Conservation (phyloP, 2,113 vertebrate genomes). For the Amblyopsis rosae region DNA sequence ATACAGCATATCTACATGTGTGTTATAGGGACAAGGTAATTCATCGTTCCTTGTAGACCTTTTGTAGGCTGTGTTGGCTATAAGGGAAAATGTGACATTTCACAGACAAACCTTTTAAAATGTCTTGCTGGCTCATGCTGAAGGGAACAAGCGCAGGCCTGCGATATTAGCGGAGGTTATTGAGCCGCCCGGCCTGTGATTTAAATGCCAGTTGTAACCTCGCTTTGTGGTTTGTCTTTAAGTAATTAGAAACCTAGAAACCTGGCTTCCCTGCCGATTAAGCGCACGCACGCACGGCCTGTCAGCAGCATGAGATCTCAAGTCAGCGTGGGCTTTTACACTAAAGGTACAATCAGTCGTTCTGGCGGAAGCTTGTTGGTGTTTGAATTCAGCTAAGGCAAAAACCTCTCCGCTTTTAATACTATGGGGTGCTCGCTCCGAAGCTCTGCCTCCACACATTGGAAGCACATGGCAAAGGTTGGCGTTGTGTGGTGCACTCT, state of each 20-base stretch:
- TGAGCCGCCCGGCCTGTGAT: slow-evolving; percentile 21
- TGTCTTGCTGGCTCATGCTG: too few relatives aligned
- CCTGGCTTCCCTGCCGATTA: slow-evolving; percentile 13
- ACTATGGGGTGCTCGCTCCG: too few relatives aligned
- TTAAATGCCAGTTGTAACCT: slow-evolving; percentile 23
- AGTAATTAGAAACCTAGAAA: slow-evolving; percentile 56
- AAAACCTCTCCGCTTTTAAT: too few relatives aligned
- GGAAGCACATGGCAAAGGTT: too few relatives aligned
- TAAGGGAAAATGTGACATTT: background rate
- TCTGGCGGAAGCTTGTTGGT: too few relatives aligned
- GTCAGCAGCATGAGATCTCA: slow-evolving; percentile 18
- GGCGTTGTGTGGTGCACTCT: too few relatives aligned
- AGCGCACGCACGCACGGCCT: slow-evolving; percentile 3
- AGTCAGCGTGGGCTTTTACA: slow-evolving; percentile 21
- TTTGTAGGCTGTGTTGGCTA: background rate
- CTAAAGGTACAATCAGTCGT: background rate
- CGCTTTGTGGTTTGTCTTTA: slow-evolving; percentile 42
- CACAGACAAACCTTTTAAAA: too few relatives aligned
- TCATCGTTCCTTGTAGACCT: too few relatives aligned
- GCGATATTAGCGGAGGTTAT: slow-evolving; percentile 24
- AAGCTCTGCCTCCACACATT: too few relatives aligned
- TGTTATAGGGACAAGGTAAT: too few relatives aligned
- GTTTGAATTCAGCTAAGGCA: too few relatives aligned
- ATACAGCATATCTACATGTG: too few relatives aligned
- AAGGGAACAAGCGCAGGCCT: slow-evolving; percentile 26